phyloP scores from a whole-genome alignment of 2,113 vertebrate species.

The Herpetotheres cachinnans region DNA sequence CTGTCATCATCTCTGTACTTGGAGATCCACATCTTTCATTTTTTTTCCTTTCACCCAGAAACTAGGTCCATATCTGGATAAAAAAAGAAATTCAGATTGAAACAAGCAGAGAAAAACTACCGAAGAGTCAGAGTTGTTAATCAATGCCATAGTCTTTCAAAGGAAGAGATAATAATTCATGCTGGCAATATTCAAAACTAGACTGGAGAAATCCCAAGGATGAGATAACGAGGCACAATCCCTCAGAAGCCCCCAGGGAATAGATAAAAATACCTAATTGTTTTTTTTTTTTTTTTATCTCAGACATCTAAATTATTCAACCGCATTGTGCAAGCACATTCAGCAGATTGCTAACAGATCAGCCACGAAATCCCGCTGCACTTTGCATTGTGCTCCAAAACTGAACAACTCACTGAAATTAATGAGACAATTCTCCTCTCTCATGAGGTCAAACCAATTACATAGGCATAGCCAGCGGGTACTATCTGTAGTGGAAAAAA shows the following conservation, averaged over 20 bases:
- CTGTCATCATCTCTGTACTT: neutral
- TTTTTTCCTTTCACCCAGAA: neutral
- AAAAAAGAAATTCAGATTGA: neutral
- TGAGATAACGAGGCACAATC: neutral
- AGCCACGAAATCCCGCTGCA: neutral
- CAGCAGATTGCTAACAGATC: conserved; percentile 1
- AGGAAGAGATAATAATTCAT: neutral
- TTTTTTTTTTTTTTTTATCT: neutral
- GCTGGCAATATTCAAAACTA: neutral
- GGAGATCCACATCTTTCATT: neutral
- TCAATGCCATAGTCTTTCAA: neutral
- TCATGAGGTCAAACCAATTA: conserved; percentile 29
- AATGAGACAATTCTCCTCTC: conserved; percentile 17
- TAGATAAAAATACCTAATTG: conserved; percentile 27
- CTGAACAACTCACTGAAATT: neutral
- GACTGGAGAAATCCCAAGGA: neutral
- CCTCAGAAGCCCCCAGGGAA: neutral
- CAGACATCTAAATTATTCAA: neutral
- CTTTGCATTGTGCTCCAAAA: conserved; percentile 18
- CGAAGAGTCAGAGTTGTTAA: neutral
- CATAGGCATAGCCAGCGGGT: neutral
- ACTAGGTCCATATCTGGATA: neutral
- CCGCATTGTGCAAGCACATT: neutral
- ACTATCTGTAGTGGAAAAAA: conserved; percentile 10
- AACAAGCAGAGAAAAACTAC: neutral